A percentile compares a stretch with the other conserved stretches of the same genome.
Evolutionary conservation across 2,888 invertebrate genomes (phyloP).

Genomic region (Ormyrus labotus): DNA sequence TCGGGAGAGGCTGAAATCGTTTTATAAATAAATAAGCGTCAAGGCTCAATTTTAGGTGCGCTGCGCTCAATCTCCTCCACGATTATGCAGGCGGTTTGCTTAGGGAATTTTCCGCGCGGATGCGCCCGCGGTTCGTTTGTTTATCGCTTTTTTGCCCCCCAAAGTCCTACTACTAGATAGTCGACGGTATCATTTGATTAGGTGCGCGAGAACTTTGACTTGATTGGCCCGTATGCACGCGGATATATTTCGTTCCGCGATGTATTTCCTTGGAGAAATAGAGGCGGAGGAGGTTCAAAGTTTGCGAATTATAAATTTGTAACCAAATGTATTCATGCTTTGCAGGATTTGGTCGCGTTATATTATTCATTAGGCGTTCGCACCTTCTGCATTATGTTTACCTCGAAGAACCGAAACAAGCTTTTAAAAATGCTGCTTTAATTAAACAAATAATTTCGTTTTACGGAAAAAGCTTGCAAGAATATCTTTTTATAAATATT

Average conservation of each 20-base stretch:
- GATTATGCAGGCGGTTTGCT: constrained; percentile 21
- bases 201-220: neutral
- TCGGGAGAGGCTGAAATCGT: too few relatives aligned
- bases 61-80: constrained; percentile 26
- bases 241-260: neutral
- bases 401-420: too few relatives aligned
- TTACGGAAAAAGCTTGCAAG: too few relatives aligned
- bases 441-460: too few relatives aligned
- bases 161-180: too few relatives aligned
- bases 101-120: constrained; percentile 19
- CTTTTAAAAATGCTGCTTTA: too few relatives aligned
- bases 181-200: constrained; percentile 5
- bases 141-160: neutral
- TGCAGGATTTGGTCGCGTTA: neutral
- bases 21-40: too few relatives aligned
- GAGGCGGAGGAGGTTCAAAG: neutral
- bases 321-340: constrained; percentile 34
- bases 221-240: constrained; percentile 12
- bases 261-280: neutral
- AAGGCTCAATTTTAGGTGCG: neutral
- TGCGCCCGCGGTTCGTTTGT: constrained; percentile 7
- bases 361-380: constrained; percentile 28
- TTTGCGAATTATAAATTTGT: constrained; percentile 34
- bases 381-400: neutral
- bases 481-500: too few relatives aligned